Conservation (phyloP, 2,113 vertebrate genomes). For the Microtus richardsoni region DNA sequence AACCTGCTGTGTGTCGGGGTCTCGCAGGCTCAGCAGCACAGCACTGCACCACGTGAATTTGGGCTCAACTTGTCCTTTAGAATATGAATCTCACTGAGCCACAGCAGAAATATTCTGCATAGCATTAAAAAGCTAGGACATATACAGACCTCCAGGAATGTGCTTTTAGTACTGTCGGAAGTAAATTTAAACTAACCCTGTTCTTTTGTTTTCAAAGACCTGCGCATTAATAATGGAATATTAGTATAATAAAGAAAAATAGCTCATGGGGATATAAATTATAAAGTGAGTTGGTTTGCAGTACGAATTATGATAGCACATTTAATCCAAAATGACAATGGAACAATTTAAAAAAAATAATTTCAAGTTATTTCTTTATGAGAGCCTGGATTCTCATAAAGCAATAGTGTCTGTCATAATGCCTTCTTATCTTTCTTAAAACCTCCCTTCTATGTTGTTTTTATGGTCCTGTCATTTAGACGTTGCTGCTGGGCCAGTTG, state of each 20-base stretch:
- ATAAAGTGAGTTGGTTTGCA: constrained; percentile 66
- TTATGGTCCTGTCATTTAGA: background rate
- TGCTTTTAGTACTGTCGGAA: constrained; percentile 24
- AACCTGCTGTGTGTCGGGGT: background rate
- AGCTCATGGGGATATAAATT: constrained; percentile 63
- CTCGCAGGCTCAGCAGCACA: background rate
- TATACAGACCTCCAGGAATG: background rate
- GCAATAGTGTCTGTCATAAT: background rate
- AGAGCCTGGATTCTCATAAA: constrained; percentile 50
- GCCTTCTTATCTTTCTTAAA: background rate
- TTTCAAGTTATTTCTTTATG: constrained; percentile 53
- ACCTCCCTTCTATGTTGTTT: background rate
- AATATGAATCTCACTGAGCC: constrained; percentile 15
- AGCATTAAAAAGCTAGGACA: constrained; percentile 13
- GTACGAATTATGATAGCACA: constrained; percentile 58
- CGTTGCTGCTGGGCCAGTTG: background rate
- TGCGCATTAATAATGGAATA: constrained; percentile 57
- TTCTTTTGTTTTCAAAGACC: constrained; percentile 61
- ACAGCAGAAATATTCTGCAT: background rate
- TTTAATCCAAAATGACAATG: constrained; percentile 61
- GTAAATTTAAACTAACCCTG: constrained; percentile 48
- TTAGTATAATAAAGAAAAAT: constrained; percentile 62
- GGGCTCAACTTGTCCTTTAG: background rate
- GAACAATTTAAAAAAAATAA: constrained; percentile 47
- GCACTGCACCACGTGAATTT: background rate